These are phyloP conservation scores for Acheta domesticus DNA, from an alignment of 2,888 invertebrate genomes.

Conservation along the genomic window DNA sequence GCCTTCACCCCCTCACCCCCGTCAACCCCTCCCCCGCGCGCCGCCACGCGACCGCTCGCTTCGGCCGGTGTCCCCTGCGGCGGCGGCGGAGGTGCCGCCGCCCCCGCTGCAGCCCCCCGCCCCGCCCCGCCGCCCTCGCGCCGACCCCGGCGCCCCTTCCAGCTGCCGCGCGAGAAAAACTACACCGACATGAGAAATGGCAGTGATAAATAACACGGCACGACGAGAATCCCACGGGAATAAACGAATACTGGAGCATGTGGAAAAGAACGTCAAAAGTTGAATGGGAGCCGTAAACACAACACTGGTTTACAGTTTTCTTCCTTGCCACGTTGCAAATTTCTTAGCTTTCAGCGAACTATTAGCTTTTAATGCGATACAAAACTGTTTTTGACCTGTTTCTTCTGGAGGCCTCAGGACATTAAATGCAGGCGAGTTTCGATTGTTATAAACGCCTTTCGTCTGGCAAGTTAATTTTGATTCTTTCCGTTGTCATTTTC, in stretches of 20 bases:
- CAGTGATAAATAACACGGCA: background rate
- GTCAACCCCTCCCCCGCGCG: background rate
- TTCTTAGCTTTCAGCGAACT: no score
- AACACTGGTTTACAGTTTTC: no score
- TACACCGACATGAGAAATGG: constrained; percentile 8
- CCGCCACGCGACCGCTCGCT: background rate
- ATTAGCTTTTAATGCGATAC: no score
- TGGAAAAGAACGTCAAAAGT: background rate
- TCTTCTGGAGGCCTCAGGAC: no score
- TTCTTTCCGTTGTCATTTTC: no score
- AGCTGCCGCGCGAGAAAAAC: constrained; percentile 18
- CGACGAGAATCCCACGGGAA: constrained; percentile 5
- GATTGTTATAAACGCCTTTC: no score
- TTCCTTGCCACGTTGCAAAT: no score
- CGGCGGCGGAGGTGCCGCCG: background rate
- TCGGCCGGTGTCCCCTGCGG: background rate
- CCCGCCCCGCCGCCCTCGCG: background rate
- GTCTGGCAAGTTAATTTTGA: no score
- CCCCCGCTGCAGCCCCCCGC: background rate
- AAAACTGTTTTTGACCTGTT: no score
- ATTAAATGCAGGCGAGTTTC: no score
- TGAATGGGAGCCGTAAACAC: no score
- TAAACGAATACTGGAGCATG: background rate
- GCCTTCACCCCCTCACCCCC: no score
- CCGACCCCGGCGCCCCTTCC: background rate